phyloP scores from a whole-genome alignment of 2,888 invertebrate species.

The Tetropium fuscum region DNA sequence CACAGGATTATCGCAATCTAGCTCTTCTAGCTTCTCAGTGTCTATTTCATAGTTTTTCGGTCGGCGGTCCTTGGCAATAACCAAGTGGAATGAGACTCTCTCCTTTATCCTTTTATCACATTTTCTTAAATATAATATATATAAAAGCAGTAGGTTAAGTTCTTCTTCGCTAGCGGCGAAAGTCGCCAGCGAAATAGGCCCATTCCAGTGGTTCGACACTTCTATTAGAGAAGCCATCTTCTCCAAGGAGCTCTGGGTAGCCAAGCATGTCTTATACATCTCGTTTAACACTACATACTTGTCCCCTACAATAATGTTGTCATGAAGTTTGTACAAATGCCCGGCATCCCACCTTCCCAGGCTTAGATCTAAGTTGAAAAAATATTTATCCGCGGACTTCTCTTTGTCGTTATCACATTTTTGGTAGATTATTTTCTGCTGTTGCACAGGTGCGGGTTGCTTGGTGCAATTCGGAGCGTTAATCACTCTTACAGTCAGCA shows the following conservation, averaged over 20 bases:
- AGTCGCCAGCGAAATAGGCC: constrained; percentile 86
- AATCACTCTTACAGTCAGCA: constrained; percentile 71
- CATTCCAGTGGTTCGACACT: constrained; percentile 86
- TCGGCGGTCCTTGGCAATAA: constrained; percentile 73
- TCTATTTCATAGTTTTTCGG: constrained; percentile 57
- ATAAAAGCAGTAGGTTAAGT: constrained; percentile 77
- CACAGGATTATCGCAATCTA: constrained; percentile 79
- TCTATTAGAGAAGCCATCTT: constrained; percentile 80
- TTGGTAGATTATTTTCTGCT: constrained; percentile 45
- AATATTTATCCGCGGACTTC: constrained; percentile 54
- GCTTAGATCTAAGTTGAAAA: constrained; percentile 73
- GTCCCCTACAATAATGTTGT: constrained; percentile 78
- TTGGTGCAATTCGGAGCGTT: constrained; percentile 57
- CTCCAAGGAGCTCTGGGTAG: constrained; percentile 89
- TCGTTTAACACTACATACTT: constrained; percentile 72
- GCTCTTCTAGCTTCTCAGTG: constrained; percentile 57
- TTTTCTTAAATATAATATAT: constrained; percentile 79
- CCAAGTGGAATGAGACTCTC: constrained; percentile 81
- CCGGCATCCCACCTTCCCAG: constrained; percentile 82
- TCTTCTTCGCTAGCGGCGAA: constrained; percentile 85
- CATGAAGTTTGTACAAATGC: constrained; percentile 78
- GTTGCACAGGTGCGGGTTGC: constrained; percentile 26
- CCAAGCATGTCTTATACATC: constrained; percentile 73
- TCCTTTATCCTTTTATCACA: constrained; percentile 81
- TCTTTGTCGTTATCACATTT: constrained; percentile 38